Percentiles rank a stretch among this genome's conserved stretches.
These are phyloP conservation scores for Cephalopachus bancanus DNA, from an alignment of 2,797 vertebrate species.

Conservation along the genomic window DNA sequence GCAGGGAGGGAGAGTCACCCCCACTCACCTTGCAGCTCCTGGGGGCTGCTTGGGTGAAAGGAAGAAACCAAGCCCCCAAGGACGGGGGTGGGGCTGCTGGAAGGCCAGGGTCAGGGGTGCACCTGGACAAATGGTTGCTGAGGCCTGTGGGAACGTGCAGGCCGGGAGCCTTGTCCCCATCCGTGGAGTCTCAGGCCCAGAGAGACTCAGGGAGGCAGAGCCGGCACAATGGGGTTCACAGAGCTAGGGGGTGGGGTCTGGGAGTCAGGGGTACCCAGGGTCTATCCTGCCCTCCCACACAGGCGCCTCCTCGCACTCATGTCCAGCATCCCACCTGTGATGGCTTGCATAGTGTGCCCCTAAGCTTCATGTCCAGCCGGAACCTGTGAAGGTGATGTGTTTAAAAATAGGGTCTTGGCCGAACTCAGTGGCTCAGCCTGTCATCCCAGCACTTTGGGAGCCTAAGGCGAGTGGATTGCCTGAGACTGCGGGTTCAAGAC, in stretches of 20 bases:
- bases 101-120: too few species aligned
- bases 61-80: not conserved
- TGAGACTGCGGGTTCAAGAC: too few species aligned
- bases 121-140: not conserved
- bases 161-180: not conserved
- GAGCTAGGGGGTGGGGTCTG: not conserved
- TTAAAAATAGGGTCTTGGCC: not conserved
- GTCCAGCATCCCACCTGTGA: not conserved
- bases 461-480: too few species aligned
- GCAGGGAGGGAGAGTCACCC: not conserved
- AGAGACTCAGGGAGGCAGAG: not conserved
- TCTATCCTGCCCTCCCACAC: not conserved
- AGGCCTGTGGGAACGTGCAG: not conserved
- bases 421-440: too few species aligned
- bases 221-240: not conserved
- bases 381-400: not conserved
- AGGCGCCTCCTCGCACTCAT: accelerated
- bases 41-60: not conserved
- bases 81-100: not conserved
- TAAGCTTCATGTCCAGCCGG: too few species aligned
- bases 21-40: too few species aligned
- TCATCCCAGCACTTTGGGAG: too few species aligned
- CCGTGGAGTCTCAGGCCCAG: not conserved
- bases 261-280: not conserved
- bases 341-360: not conserved